A percentile compares a stretch with the other conserved stretches of the same genome.
phyloP scores from a whole-genome alignment of 2,113 vertebrate genomes.

The Acinonyx jubatus region DNA sequence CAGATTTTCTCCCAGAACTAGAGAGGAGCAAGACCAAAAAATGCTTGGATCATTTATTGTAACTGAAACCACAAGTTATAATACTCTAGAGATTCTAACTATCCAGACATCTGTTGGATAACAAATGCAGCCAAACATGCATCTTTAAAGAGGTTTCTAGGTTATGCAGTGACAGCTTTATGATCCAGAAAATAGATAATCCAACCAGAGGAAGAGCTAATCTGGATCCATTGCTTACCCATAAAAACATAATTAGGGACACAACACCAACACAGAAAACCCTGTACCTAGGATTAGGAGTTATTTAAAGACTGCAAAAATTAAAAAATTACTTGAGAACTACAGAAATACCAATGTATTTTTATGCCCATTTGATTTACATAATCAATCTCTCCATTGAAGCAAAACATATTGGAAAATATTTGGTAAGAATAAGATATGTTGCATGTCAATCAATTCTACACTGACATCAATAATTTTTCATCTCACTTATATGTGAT shows the following conservation, averaged over 20 bases:
- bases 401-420: conserved; percentile 23
- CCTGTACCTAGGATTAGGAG: neutral
- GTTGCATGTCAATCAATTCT: neutral
- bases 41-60: conserved; percentile 66
- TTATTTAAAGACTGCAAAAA: neutral
- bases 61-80: conserved; percentile 78
- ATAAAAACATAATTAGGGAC: neutral
- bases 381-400: conserved; percentile 3
- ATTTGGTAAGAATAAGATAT: neutral
- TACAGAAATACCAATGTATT: neutral
- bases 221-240: conserved; percentile 59
- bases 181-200: conserved; percentile 83
- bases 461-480: neutral
- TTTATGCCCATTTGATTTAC: conserved; percentile 7
- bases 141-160: conserved; percentile 86
- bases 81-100: conserved; percentile 83
- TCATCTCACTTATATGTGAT: neutral
- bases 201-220: conserved; percentile 81
- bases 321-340: conserved; percentile 10
- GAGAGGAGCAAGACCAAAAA: conserved; percentile 55
- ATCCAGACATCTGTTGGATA: conserved; percentile 87
- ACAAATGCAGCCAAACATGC: conserved; percentile 86
- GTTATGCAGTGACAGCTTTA: conserved; percentile 86
- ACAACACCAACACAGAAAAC: neutral
- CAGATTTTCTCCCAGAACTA: conserved; percentile 58